These are phyloP conservation scores for Epizoanthus scotinus DNA, from an alignment of 92 coral and sea anemone species.

Conservation along the genomic window DNA sequence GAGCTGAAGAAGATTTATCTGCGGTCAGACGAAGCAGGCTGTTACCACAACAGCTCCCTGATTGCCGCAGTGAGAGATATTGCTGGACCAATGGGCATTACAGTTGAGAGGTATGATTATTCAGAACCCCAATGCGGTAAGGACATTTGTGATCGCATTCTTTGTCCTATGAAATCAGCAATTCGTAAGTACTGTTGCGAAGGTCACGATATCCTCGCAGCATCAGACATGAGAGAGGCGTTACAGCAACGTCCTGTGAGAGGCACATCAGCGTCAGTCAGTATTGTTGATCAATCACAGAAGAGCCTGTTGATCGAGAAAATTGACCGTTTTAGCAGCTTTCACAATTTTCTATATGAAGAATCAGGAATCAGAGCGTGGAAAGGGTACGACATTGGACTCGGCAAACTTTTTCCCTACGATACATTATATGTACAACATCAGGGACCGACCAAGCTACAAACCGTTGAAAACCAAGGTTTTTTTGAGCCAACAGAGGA, in stretches of 20 bases:
- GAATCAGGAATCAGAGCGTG: slow-evolving; percentile 39
- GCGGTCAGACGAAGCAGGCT: slow-evolving; percentile 44
- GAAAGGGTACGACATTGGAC: slow-evolving; percentile 44
- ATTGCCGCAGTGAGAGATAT: slow-evolving; percentile 38
- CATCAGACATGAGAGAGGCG: slow-evolving; percentile 39
- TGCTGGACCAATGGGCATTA: slow-evolving; percentile 18
- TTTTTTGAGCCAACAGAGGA: slow-evolving; percentile 37
- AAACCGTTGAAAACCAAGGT: slow-evolving; percentile 27
- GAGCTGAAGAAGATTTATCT: slow-evolving; percentile 20
- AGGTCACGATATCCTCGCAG: slow-evolving; percentile 28
- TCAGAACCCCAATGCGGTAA: slow-evolving; percentile 52
- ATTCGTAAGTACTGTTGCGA: slow-evolving; percentile 44
- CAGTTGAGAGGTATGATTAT: slow-evolving; percentile 38
- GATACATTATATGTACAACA: slow-evolving; percentile 42
- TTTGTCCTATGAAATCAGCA: slow-evolving; percentile 44
- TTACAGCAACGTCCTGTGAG: slow-evolving; percentile 27
- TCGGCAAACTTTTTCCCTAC: slow-evolving; percentile 42
- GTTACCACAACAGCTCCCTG: slow-evolving; percentile 32
- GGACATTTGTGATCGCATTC: slow-evolving; percentile 49
- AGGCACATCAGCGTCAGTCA: slow-evolving; percentile 35
- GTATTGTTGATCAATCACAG: slow-evolving; percentile 38
- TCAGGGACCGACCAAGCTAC: slow-evolving; percentile 46
- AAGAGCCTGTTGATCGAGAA: slow-evolving; percentile 34
- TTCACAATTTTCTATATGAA: slow-evolving; percentile 51
- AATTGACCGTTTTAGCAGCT: slow-evolving; percentile 46